Evolutionary conservation across 92 coral and sea anemone species (phyloP), one percentile per base, ranked within the genome.

Genomic region (Zoanthus gigantus): DNA sequence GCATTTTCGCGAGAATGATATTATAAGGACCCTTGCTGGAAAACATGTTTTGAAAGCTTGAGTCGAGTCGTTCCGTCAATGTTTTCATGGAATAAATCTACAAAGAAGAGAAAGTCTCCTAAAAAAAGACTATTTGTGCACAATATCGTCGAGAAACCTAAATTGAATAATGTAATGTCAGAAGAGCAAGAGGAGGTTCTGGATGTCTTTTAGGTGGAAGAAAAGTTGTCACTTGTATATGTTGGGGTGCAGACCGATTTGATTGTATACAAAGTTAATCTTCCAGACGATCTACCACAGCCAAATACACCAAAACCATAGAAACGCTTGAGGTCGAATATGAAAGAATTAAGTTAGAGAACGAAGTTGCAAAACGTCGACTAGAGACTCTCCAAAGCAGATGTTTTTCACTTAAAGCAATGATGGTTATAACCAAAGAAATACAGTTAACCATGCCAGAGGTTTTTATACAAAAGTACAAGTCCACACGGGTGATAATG

Each of bases 41-140:
- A 85, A 75, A 54, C 18, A 46, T 37, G 53, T 44, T 14, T 45
- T 86, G 28, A 85, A 69, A 50, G 69, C 65, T 45, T 87, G 82
- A 18, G 89, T 73, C 28, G 82, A 18, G 89, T 73, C 28, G 85
- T 86, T 8, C 87, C 92, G 45, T 86, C 92, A 6, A 67, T 90
- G 68, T 86, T 90, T 78, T 47, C 87, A 14, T 90, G 90, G 92
- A 75, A 82, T 28, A 77, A 79, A 54, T 90, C 92, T n/a, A 86
- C 92, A 3, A n/a, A 71, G 45, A 86, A 90, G 67, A 32, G 90
- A 68, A 90, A 56, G 53, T 87, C 90, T 47, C 44, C 75, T 34
- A 61, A 71, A 61, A 82, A 65, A 42, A 80, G 89, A 71, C 80
- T 72, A 14, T 87, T 87, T 53, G 60, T 53, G 60, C 60, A 53